Percentiles rank a stretch among this genome's conserved stretches.
Evolutionary conservation across 2,888 invertebrate genomes (phyloP).

Genomic region (Eupeodes latifasciatus): DNA sequence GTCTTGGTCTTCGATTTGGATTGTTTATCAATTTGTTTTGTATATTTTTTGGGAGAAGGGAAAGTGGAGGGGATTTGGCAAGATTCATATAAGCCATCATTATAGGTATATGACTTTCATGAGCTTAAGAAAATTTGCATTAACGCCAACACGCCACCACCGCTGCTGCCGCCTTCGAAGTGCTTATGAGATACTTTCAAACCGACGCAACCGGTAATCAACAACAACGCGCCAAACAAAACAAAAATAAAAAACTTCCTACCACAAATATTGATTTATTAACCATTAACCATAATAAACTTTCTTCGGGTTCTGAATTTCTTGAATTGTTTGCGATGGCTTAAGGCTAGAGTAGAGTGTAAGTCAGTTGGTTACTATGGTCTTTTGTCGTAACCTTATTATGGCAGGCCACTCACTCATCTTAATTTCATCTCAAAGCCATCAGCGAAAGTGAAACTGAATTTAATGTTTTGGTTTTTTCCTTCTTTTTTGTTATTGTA

Average conservation of each 20-base stretch:
- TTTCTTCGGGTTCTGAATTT: slow-evolving; percentile 58
- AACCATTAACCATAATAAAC: slow-evolving; percentile 67
- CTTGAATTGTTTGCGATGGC: slow-evolving; percentile 10
- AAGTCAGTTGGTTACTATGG: slow-evolving; percentile 24
- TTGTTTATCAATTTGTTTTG: slow-evolving; percentile 4
- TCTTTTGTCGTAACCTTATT: slow-evolving; percentile 32
- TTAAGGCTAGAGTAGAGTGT: background rate
- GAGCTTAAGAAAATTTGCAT: slow-evolving; percentile 56
- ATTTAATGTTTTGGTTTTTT: slow-evolving; percentile 36
- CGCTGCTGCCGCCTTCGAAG: background rate
- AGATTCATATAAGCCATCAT: slow-evolving; percentile 38
- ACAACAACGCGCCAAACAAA: background rate
- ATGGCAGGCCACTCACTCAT: background rate
- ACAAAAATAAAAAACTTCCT: slow-evolving; percentile 7
- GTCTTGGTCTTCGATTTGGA: slow-evolving; percentile 44
- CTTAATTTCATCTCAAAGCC: slow-evolving; percentile 32
- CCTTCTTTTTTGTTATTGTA: slow-evolving; percentile 15
- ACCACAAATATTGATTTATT: slow-evolving; percentile 73
- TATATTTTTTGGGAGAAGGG: slow-evolving; percentile 33
- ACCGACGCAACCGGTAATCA: slow-evolving; percentile 8
- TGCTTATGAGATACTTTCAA: slow-evolving; percentile 2
- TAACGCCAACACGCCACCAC: slow-evolving; percentile 26
- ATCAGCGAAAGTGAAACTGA: slow-evolving; percentile 71
- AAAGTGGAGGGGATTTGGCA: slow-evolving; percentile 69
- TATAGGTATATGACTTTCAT: slow-evolving; percentile 20